These are phyloP conservation scores for Ochotona princeps DNA, from an alignment of 2,113 vertebrate genomes.

Conservation along the genomic window DNA sequence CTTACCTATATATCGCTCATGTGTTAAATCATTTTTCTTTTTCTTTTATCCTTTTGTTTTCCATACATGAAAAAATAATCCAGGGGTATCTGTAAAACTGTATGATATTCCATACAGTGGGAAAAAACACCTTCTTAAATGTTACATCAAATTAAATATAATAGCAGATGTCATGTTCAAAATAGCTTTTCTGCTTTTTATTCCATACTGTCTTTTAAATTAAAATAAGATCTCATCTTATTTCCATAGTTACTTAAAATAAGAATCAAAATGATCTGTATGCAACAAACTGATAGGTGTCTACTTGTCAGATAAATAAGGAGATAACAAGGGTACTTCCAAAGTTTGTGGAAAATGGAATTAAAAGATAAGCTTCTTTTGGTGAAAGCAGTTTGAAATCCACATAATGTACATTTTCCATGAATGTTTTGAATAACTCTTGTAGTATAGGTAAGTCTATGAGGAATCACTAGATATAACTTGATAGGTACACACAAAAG, in stretches of 20 bases:
- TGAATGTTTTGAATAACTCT: too few relatives aligned
- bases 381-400: too few relatives aligned
- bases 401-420: too few relatives aligned
- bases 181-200: background rate
- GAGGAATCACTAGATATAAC: background rate
- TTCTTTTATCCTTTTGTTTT: slow-evolving; percentile 60
- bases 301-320: slow-evolving; percentile 11
- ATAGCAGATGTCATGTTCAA: background rate
- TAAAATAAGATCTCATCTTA: slow-evolving; percentile 51
- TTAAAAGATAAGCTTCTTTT: too few relatives aligned
- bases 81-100: slow-evolving; percentile 70
- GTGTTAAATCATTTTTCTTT: slow-evolving; percentile 28
- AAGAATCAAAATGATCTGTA: background rate
- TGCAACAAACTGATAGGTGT: slow-evolving; percentile 7
- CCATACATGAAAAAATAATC: slow-evolving; percentile 52
- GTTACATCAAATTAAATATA: slow-evolving; percentile 25
- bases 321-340: background rate
- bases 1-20: slow-evolving; percentile 19
- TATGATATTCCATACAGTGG: background rate
- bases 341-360: too few relatives aligned
- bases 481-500: background rate
- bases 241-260: slow-evolving; percentile 50
- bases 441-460: background rate
- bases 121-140: background rate
- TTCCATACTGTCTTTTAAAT: background rate